Base-by-base conservation (phyloP, 2,888 invertebrate genomes). In the Volucella bombylans region DNA sequence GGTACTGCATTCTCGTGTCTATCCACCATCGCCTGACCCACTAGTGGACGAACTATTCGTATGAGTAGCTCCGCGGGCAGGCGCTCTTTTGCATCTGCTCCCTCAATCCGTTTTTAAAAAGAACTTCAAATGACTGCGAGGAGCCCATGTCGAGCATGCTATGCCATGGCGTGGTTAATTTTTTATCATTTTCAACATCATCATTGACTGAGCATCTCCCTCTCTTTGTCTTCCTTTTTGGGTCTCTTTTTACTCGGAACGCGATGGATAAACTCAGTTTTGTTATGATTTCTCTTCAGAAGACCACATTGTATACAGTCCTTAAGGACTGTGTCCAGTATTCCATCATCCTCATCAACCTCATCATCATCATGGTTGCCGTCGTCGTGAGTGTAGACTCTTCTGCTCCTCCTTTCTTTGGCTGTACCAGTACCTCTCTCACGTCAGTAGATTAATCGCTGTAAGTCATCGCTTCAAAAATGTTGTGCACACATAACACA, bases 391-490 rank as follows among this genome's bases (percentile, higher is more conserved):
- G 76, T 77, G 68, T 64, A 49, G 81, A 62, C 71, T 85, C 81
- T 76, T 76, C 67, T 61, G 41, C 39, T 59, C 69, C 69, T 38
- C 57, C 15, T 73, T 31, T 47, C 54, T 61, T 23, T 50, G 38
- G 52, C 72, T 65, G n/a, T n/a, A n/a, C n/a, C n/a, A n/a, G 23
- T 14, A 18, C 57, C 76, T 52, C 71, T 38, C 14, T 64, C 39
- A 23, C 52, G 62, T 73, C 76, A 76, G 85, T 72, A 67, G 85
- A 85, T 77, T 85, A 85, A 85, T 85, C 85, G 80, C 76, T 80
- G 72, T 50, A 85, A 85, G 81, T 85, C 81, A 85, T 85, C 85
- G 81, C 81, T 81, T 81, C 81, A 85, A 85, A 85, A 81, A 85
- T 85, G 23, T 23, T 23, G 81, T 81, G 72, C 72, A 82, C 64